Base-by-base conservation (phyloP, 2,113 vertebrate species). In the Cnemophilus loriae region DNA sequence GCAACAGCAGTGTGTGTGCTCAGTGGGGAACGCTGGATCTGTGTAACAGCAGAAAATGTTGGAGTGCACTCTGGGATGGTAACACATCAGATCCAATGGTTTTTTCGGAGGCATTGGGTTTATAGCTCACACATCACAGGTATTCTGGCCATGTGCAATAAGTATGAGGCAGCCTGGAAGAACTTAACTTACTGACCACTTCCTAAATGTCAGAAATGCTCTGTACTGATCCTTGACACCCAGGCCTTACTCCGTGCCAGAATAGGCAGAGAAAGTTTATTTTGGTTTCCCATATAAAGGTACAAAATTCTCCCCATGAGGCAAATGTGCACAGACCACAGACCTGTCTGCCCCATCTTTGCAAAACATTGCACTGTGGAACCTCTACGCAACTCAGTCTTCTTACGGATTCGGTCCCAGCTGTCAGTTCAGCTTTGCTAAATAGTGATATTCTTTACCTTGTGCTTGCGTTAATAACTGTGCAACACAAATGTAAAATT, bases 1-100 rank as follows among this genome's bases (percentile, higher is more conserved):
- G 92, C 92, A 64, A 82, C 3, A 24, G 21, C 41, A 82, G 47
- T 0, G 1, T 0, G 0, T 1, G 1, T 16, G 27, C 52, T 84
- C 30, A 12, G 20, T 17, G 15, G 23, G 56, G 14, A 67, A 19
- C 0, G 0, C 35, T 41, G 35, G 30, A 60, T 35, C 41, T 22
- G 3, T 41, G 44, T 6, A 64, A 47, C 4, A 13, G 69, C 27
- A 37, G 39, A 78, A 84, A 91, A 87, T 47, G 32, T 27, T 4
- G 3, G 33, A 35, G 18, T 47, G 32, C 4, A 5, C 47, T 67
- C 61, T 63, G 44, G 26, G 42, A 52, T 7, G 2, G 30, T 46
- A 37, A 10, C 24, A 28, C 30, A 23, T 32, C 46, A 64, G 33
- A 68, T 28, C 12, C 47, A 67, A 24, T 22, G 18, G 0, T 15